A percentile compares a stretch with the other conserved stretches of the same genome.
phyloP scores from a whole-genome alignment of 1,140 invertebrate genomes.

The Holcopasites calliopsidis region DNA sequence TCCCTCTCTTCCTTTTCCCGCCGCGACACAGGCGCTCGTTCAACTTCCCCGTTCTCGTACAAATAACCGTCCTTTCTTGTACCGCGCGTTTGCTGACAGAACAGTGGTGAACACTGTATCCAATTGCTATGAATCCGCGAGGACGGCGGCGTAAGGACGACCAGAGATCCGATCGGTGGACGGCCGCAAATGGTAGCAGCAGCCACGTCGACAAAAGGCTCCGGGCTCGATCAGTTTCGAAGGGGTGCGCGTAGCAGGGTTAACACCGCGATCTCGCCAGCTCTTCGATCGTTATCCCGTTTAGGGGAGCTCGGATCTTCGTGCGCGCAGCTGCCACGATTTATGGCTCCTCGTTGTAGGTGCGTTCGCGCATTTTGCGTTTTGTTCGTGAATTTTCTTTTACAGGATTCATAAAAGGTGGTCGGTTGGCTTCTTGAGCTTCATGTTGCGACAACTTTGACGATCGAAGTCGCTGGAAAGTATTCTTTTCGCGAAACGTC shows the following conservation, averaged over 20 bases:
- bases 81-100: conserved; percentile 48
- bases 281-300: conserved; percentile 62
- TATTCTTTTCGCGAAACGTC: too few relatives aligned
- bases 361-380: too few relatives aligned
- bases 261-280: conserved; percentile 48
- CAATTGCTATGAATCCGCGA: conserved; percentile 36
- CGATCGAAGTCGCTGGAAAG: too few relatives aligned
- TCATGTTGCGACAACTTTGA: too few relatives aligned
- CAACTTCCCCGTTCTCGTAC: conserved; percentile 22
- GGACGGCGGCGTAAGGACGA: conserved; percentile 44
- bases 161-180: conserved; percentile 55
- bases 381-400: background rate
- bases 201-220: conserved; percentile 47
- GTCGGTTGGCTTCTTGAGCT: too few relatives aligned
- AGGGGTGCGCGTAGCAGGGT: conserved; percentile 34
- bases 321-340: conserved; percentile 47
- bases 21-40: conserved; percentile 4
- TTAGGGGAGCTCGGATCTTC: conserved; percentile 51
- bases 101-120: conserved; percentile 58
- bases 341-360: conserved; percentile 11
- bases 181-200: conserved; percentile 52
- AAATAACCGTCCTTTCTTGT: conserved; percentile 25
- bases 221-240: conserved; percentile 51
- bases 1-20: background rate
- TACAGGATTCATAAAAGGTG: too few relatives aligned